Evolutionary conservation across 1,140 invertebrate species (phyloP).

Genomic region (Megalopta genalis): DNA sequence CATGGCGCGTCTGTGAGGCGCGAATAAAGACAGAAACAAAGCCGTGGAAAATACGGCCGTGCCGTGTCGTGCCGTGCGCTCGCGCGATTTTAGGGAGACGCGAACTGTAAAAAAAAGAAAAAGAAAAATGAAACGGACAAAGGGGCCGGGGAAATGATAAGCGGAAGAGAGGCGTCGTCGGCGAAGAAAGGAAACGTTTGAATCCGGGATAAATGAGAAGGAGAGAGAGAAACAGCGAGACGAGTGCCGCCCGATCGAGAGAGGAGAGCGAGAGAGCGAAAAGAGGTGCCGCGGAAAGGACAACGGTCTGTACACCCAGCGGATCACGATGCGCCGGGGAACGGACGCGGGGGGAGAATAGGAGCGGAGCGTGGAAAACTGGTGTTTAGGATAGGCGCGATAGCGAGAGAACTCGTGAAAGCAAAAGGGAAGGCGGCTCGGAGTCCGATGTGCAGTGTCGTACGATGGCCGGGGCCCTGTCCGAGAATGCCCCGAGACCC

Average conservation of each 20-base stretch:
- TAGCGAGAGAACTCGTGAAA: constrained; percentile 5
- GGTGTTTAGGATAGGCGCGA: constrained; percentile 23
- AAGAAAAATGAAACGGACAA: not conserved
- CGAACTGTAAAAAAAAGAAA: too few relatives aligned
- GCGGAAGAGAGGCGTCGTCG: not conserved
- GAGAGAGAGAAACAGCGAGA: not conserved
- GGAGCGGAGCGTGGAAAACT: constrained; percentile 6
- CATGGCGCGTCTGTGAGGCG: not conserved
- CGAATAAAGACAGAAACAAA: constrained; percentile 1
- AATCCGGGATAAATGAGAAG: too few relatives aligned
- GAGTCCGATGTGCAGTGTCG: constrained; percentile 73
- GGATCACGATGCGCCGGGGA: not conserved
- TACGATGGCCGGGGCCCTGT: constrained; percentile 77
- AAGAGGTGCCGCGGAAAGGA: too few relatives aligned
- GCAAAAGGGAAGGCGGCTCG: constrained; percentile 45
- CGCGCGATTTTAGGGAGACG: too few relatives aligned
- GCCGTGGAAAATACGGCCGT: not conserved
- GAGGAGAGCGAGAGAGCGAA: not conserved
- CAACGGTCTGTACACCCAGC: too few relatives aligned
- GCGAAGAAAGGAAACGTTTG: too few relatives aligned
- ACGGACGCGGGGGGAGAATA: not conserved
- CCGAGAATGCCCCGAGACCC: constrained; percentile 76
- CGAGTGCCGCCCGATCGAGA: not conserved
- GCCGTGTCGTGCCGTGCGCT: too few relatives aligned
- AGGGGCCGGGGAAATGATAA: not conserved